phyloP scores from a whole-genome alignment of 2,113 vertebrate genomes.

The Hippocampus guttulatus region DNA sequence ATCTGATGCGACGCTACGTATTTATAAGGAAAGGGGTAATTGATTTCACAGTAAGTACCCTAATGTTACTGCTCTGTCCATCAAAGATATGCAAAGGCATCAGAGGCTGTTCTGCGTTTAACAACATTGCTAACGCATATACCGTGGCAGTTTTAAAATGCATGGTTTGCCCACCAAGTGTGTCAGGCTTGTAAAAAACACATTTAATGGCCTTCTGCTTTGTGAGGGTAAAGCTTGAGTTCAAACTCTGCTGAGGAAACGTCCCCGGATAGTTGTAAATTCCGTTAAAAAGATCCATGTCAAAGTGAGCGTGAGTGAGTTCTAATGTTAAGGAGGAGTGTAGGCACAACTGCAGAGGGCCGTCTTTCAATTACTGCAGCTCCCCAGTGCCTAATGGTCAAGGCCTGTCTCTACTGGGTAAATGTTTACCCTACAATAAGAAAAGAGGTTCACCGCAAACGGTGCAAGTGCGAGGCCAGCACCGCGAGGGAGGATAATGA shows the following conservation, averaged over 20 bases:
- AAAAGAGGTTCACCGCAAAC: conserved; percentile 50
- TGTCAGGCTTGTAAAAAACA: conserved; percentile 40
- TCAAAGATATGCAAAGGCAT: conserved; percentile 22
- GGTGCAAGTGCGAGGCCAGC: conserved; percentile 52
- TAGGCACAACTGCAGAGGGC: conserved; percentile 52
- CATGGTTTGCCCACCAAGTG: conserved; percentile 40
- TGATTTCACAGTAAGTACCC: conserved; percentile 19
- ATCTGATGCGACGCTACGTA: background rate
- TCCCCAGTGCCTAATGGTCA: conserved; percentile 65
- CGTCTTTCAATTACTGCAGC: conserved; percentile 62
- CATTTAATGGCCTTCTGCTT: conserved; percentile 57
- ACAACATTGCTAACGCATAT: conserved; percentile 45
- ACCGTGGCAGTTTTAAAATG: conserved; percentile 44
- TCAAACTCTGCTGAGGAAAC: conserved; percentile 47
- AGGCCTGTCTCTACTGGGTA: conserved; percentile 52
- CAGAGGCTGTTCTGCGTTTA: conserved; percentile 28
- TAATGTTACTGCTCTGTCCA: conserved; percentile 22
- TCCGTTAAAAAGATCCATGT: conserved; percentile 65
- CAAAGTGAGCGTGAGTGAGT: conserved; percentile 66
- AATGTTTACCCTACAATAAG: conserved; percentile 68
- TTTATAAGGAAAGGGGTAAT: conserved; percentile 2
- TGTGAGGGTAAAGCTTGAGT: conserved; percentile 54
- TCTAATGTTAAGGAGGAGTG: conserved; percentile 61
- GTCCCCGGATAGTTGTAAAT: conserved; percentile 67
- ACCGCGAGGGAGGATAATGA: conserved; percentile 66